Conservation (phyloP, 2,797 vertebrate species). For the Leptodactylus fallax region DNA sequence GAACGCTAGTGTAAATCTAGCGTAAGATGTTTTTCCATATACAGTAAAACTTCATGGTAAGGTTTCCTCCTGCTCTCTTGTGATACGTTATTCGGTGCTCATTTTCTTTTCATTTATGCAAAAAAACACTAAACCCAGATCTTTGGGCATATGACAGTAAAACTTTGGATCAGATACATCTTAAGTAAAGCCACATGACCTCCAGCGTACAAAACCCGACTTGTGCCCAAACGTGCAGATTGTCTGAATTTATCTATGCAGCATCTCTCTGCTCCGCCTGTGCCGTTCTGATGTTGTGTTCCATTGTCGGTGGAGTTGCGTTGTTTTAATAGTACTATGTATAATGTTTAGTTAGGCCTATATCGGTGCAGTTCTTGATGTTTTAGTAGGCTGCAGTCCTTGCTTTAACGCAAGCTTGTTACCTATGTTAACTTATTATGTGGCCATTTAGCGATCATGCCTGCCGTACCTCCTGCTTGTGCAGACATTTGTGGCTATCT, state of each 20-base stretch:
- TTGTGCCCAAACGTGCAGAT: background rate
- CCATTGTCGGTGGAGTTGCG: constrained; percentile 89
- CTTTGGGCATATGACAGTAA: background rate
- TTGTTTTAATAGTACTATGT: constrained; percentile 83
- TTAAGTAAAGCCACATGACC: background rate
- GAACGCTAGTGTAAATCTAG: no score
- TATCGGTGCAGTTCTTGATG: constrained; percentile 85
- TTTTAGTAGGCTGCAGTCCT: constrained; percentile 81
- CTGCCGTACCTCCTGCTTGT: constrained; percentile 11
- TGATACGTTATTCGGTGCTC: background rate
- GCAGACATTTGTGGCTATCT: background rate
- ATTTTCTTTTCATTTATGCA: background rate
- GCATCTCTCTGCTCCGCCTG: constrained; percentile 73
- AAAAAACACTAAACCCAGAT: background rate
- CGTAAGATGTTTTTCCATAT: no score
- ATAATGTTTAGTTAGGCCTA: constrained; percentile 87
- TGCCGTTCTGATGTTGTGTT: constrained; percentile 92
- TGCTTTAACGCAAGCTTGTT: constrained; percentile 25
- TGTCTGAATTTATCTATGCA: constrained; percentile 91
- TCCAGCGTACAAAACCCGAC: constrained; percentile 1
- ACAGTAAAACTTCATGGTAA: no score
- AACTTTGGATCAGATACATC: background rate
- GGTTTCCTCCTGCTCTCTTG: background rate
- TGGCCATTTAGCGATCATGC: background rate
- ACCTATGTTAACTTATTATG: constrained; percentile 25